Evolutionary conservation across 2,113 vertebrate genomes (phyloP), one percentile per base, ranked within the genome.

Genomic region (Pachyramphus minor): DNA sequence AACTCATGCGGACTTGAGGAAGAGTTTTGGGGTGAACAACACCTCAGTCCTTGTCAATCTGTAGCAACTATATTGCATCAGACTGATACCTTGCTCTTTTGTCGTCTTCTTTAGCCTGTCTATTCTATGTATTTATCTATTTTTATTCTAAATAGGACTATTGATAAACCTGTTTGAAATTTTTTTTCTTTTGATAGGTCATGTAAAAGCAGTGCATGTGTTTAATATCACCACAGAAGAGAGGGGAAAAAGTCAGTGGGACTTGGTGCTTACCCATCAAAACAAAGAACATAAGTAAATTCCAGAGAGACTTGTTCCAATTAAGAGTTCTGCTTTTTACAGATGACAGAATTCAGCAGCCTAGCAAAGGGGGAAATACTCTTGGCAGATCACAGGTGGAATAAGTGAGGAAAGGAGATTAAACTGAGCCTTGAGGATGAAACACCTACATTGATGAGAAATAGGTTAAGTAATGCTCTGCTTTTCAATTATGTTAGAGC

Each of bases 401-500:
- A 49, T 66, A 66, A 89, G 21, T 45, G 63, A 95, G 28, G 23
- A 39, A 94, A 95, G 45, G 39, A 85, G 80, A 56, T 62, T 87
- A 73, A 97, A 90, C 25, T 45, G 81, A 92, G 81, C 84, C 87
- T 78, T 82, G 62, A 93, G 87, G 81, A 84, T 91, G 77, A 82
- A 88, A 86, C 66, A 84, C 76, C 94, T 87, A 30, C 37, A 62
- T 52, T 80, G 52, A 79, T 77, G n/a, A 72, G 87, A 93, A 93
- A 90, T 37, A 92, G 73, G 67, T 90, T 75, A 78, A 73, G 67
- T 87, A 87, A 68, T 84, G 66, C 45, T 81, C 67, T 56, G 55
- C 66, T 87, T 94, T 95, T 93, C 87, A 84, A 19, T 95, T 94
- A 94, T 42, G 11, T 60, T 87, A 72, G 84, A 96, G 55, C 76